Conservation (phyloP, 2,797 vertebrate genomes). For the Melanotaenia boesemani region DNA sequence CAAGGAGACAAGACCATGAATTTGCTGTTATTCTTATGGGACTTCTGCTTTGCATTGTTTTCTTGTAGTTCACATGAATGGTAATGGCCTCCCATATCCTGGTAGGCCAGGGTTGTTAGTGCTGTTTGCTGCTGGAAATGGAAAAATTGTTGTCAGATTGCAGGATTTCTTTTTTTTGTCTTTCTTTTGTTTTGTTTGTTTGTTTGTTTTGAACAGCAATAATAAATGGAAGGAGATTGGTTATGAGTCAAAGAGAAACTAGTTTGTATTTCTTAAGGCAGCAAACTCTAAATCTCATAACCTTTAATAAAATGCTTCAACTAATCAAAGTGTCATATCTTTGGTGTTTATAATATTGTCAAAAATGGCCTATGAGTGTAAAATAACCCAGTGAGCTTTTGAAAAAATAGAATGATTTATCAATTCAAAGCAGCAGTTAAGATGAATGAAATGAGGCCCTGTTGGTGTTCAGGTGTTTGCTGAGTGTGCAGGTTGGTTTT, state of each 20-base stretch:
- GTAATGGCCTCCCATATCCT: constrained; percentile 69
- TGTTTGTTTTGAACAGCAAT: background rate
- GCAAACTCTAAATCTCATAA: background rate
- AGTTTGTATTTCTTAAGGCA: background rate
- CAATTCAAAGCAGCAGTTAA: constrained; percentile 15
- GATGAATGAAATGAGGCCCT: constrained; percentile 26
- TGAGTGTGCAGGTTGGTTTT: constrained; percentile 41
- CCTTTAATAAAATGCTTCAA: background rate
- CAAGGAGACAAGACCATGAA: constrained; percentile 58
- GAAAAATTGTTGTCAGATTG: constrained; percentile 65
- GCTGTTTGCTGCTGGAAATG: constrained; percentile 59
- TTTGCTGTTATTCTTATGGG: constrained; percentile 61
- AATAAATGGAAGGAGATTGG: constrained; percentile 32
- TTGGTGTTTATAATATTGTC: background rate
- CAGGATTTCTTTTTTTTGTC: background rate
- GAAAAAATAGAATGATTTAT: constrained; percentile 32
- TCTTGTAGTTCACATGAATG: constrained; percentile 64
- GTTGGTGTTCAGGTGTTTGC: constrained; percentile 42
- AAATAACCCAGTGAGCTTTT: constrained; percentile 12
- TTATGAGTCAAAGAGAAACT: constrained; percentile 37
- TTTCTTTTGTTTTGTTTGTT: constrained; percentile 1
- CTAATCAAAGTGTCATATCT: background rate
- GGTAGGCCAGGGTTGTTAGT: constrained; percentile 57
- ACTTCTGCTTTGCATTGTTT: constrained; percentile 42
- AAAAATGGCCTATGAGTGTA: background rate